Conservation (phyloP, 2,888 invertebrate species). For the Eupithecia abbreviata region DNA sequence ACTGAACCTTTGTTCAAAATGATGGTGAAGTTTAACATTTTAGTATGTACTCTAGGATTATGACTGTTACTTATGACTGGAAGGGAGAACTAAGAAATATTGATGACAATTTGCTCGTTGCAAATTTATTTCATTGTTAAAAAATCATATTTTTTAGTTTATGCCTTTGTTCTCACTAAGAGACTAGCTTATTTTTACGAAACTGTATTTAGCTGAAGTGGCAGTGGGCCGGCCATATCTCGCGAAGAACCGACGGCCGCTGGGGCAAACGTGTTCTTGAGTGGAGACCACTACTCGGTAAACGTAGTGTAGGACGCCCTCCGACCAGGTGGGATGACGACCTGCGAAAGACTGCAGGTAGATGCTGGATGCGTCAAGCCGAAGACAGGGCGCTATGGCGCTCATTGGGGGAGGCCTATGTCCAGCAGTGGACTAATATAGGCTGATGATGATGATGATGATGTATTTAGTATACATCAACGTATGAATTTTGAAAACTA, state of each 20-base stretch:
- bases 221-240: too few species aligned
- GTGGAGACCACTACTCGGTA: too few species aligned
- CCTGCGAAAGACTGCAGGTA: too few species aligned
- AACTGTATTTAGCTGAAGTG: background rate
- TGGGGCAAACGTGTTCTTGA: too few species aligned
- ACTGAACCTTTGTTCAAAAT: conserved; percentile 3
- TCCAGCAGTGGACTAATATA: too few species aligned
- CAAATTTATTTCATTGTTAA: background rate
- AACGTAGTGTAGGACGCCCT: too few species aligned
- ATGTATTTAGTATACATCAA: background rate
- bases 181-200: background rate
- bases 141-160: background rate
- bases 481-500: background rate
- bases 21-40: conserved; percentile 14
- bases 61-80: conserved; percentile 5
- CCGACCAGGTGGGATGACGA: too few species aligned
- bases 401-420: too few species aligned
- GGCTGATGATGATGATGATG: too few species aligned
- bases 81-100: conserved; percentile 1
- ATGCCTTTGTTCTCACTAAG: background rate
- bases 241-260: too few species aligned
- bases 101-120: background rate
- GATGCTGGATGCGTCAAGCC: too few species aligned
- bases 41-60: conserved; percentile 9
- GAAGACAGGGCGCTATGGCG: too few species aligned